A percentile compares a stretch with the other conserved stretches of the same genome.
Evolutionary conservation across 2,797 vertebrate species (phyloP).

Genomic region (Acipenser oxyrinchus): DNA sequence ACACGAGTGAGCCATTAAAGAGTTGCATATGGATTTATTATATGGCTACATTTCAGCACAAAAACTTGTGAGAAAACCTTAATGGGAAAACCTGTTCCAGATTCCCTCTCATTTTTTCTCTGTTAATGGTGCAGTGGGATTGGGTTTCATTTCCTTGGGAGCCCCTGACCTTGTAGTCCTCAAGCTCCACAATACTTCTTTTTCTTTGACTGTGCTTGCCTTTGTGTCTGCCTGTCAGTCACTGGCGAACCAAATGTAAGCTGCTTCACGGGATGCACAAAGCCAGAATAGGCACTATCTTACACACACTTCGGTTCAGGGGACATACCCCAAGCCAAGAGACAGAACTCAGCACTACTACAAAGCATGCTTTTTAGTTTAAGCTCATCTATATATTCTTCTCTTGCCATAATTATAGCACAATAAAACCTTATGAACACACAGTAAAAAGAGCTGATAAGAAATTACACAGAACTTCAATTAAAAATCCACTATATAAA

Average conservation of each 20-base stretch:
- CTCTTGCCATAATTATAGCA: not conserved
- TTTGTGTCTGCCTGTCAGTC: conserved; percentile 83
- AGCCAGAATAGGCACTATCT: conserved; percentile 50
- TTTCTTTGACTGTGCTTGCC: conserved; percentile 52
- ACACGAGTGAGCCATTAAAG: too few relatives aligned
- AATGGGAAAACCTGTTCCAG: conserved; percentile 31
- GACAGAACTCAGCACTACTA: not conserved
- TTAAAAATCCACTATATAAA: not conserved
- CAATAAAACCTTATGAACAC: too few relatives aligned
- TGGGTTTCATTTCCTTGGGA: conserved; percentile 58
- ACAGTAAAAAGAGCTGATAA: not conserved
- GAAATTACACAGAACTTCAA: not conserved
- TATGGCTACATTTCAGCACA: too few relatives aligned
- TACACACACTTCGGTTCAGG: conserved; percentile 39
- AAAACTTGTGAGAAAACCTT: not conserved
- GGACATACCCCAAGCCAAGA: not conserved
- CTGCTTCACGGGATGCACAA: conserved; percentile 64
- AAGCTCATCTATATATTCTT: conserved; percentile 1
- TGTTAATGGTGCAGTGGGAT: conserved; percentile 54
- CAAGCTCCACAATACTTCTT: conserved; percentile 41
- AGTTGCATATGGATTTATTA: too few relatives aligned
- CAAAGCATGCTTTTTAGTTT: conserved; percentile 4
- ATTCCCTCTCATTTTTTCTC: conserved; percentile 31
- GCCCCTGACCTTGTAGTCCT: conserved; percentile 66
- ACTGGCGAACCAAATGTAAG: conserved; percentile 56